A percentile compares a stretch with the other conserved stretches of the same genome.
Evolutionary conservation across 2,113 vertebrate species (phyloP).

Genomic region (Rallus limicola): DNA sequence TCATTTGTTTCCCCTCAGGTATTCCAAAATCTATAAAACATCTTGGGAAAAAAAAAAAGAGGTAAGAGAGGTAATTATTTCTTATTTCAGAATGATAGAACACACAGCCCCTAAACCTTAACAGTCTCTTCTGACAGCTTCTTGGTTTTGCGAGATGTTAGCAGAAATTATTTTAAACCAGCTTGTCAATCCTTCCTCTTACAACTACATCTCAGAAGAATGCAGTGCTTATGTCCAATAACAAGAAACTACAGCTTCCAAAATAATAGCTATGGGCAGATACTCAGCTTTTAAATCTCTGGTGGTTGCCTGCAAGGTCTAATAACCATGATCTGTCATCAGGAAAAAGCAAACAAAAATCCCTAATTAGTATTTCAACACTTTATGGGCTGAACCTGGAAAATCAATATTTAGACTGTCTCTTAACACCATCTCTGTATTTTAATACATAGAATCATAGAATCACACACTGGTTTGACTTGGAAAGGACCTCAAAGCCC

Average conservation of each 20-base stretch:
- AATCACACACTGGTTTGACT: no score
- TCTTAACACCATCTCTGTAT: neutral
- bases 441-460: neutral
- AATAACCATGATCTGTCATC: neutral
- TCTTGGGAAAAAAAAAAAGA: neutral
- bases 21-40: slow-evolving; percentile 54
- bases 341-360: neutral
- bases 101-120: slow-evolving; percentile 8
- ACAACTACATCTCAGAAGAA: neutral
- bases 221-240: neutral
- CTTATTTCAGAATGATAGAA: slow-evolving; percentile 52
- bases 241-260: neutral
- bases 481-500: no score
- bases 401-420: neutral
- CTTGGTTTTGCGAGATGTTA: neutral
- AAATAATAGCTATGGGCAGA: neutral
- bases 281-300: neutral
- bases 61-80: slow-evolving; percentile 20
- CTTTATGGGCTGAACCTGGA: neutral
- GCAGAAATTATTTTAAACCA: neutral
- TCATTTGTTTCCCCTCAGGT: neutral
- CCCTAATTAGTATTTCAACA: neutral
- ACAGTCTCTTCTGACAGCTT: slow-evolving; percentile 33
- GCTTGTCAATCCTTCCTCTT: neutral
- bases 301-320: neutral